Evolutionary conservation across 2,888 invertebrate genomes (phyloP), one percentile per base, ranked within the genome.

Genomic region (Leucania comma): DNA sequence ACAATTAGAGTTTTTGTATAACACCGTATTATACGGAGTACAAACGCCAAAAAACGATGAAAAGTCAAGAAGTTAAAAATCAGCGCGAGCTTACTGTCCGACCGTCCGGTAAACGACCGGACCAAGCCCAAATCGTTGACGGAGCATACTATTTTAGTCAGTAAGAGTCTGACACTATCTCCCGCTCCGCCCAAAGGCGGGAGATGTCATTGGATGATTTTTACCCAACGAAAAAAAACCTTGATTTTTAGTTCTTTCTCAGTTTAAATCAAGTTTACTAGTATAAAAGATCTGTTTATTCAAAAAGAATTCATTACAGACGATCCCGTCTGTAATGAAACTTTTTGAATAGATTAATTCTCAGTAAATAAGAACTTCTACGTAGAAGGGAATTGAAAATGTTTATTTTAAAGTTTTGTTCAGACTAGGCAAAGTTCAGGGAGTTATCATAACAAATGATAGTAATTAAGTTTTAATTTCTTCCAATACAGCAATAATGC

Each of bases 271-370:
- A 61, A 59, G 61, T 68, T 60, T 77, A 83, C 80, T 77, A 68
- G 61, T 58, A 22, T 17, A 38, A n/a, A 59, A 74, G n/a, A 48
- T 58, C 56, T 38, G 22, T 61, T 22, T 46, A 20, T 69, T 65
- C 67, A 72, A 70, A 50, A 67, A 70, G 56, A 71, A 63, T 72
- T 75, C 66, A 66, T 67, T 81, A 46, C 35, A 20, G 58, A 58
- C 24, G 9, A n/a, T n/a, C n/a, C n/a, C n/a, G n/a, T n/a, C n/a
- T n/a, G n/a, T n/a, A n/a, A n/a, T n/a, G n/a, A n/a, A n/a, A n/a
- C n/a, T n/a, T n/a, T n/a, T n/a, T n/a, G 24, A 29, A 50, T 73
- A 71, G n/a, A 82, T 82, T 81, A 67, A 84, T 84, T 73, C 66
- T 51, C 48, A 68, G 66, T 64, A 75, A 74, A 78, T 50, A 68